Evolutionary conservation across 2,113 vertebrate species (phyloP).

Genomic region (Alexandromys fortis): DNA sequence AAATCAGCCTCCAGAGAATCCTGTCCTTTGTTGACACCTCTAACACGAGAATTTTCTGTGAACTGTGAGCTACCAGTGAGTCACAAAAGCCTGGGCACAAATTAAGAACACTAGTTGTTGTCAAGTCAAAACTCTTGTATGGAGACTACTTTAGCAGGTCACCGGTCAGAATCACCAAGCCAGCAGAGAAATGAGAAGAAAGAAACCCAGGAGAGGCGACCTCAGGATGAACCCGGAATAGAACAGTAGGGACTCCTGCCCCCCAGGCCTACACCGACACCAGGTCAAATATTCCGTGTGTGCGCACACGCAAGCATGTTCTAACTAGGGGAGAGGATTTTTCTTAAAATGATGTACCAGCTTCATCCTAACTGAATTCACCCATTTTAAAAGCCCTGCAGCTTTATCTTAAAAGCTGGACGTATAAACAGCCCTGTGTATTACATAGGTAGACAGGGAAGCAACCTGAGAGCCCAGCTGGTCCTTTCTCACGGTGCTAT

Average conservation of each 20-base stretch:
- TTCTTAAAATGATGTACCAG: neutral
- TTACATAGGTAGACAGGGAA: too few relatives aligned
- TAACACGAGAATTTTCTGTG: conserved; percentile 50
- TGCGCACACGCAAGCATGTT: neutral
- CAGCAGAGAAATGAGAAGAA: neutral
- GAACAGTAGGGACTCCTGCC: neutral
- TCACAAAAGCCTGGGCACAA: conserved; percentile 54
- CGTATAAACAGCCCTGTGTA: neutral
- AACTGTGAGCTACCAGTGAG: conserved; percentile 50
- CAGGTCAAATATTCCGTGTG: neutral
- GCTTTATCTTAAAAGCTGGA: neutral
- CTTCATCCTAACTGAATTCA: neutral
- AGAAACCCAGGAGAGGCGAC: neutral
- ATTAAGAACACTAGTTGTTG: neutral
- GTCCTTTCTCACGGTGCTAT: neutral
- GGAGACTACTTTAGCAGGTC: neutral
- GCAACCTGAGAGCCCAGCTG: rapidly evolving
- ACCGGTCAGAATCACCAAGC: neutral
- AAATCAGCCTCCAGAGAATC: conserved; percentile 59
- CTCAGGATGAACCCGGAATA: neutral
- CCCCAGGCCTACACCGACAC: neutral
- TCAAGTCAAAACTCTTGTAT: neutral
- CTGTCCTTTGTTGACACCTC: conserved; percentile 56
- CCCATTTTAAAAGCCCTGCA: neutral
- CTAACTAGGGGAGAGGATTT: neutral